Evolutionary conservation across 2,797 vertebrate genomes (phyloP).

Genomic region (Acanthornis magna): DNA sequence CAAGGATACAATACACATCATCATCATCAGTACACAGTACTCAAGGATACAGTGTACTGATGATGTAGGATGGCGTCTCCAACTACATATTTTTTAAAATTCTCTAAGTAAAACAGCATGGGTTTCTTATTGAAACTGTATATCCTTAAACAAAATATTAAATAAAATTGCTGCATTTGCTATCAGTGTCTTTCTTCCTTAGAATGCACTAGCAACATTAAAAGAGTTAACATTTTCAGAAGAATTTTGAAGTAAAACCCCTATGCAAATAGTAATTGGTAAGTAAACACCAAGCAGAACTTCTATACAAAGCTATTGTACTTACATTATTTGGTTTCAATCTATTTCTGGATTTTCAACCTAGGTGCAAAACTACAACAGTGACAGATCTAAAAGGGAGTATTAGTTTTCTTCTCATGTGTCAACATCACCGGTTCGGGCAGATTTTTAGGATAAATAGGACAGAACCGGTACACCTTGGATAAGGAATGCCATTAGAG

Average conservation of each 20-base stretch:
- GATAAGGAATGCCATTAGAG: not conserved
- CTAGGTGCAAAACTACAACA: not conserved
- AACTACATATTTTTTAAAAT: rapidly evolving
- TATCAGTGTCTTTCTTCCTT: not conserved
- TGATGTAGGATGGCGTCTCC: not conserved
- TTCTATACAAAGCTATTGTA: not conserved
- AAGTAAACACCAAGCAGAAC: not conserved
- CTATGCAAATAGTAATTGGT: not conserved
- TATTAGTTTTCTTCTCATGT: not conserved
- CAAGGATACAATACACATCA: not conserved
- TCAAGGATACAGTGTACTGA: not conserved
- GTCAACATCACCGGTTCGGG: not conserved
- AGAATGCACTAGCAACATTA: not conserved
- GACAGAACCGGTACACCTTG: not conserved
- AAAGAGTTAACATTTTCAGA: not conserved
- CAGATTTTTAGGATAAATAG: not conserved
- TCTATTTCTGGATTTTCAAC: not conserved
- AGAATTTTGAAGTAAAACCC: not conserved
- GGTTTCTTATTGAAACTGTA: not conserved
- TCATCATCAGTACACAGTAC: not conserved
- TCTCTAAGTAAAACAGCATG: not conserved
- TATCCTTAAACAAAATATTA: not conserved
- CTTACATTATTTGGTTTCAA: not conserved
- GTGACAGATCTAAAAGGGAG: not conserved
- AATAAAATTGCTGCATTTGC: not conserved